phyloP scores from a whole-genome alignment of 1,140 invertebrate genomes.

The Monomorium pharaonis region DNA sequence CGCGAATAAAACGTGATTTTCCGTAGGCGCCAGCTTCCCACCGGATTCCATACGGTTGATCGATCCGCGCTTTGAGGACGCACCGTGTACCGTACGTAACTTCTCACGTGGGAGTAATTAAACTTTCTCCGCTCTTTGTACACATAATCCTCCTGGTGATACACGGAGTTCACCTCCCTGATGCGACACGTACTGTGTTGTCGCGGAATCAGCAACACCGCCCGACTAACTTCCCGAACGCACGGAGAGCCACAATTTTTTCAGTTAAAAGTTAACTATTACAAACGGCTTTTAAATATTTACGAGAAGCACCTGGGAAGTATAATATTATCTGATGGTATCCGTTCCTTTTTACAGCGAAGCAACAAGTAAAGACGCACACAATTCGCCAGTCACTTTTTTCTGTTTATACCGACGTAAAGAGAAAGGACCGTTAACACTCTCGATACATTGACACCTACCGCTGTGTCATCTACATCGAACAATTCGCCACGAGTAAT shows the following conservation, averaged over 20 bases:
- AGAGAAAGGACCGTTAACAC: not conserved
- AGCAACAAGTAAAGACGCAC: constrained; percentile 9
- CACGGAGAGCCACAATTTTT: not conserved
- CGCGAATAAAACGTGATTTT: constrained; percentile 36
- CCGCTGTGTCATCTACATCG: constrained; percentile 38
- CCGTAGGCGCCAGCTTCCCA: not conserved
- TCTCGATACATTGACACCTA: constrained; percentile 31
- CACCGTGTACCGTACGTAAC: constrained; percentile 17
- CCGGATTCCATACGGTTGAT: constrained; percentile 16
- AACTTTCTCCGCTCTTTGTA: constrained; percentile 56
- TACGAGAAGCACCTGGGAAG: no score
- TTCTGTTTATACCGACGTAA: constrained; percentile 2
- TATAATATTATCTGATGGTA: not conserved
- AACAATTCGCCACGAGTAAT: constrained; percentile 42
- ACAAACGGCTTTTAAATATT: no score
- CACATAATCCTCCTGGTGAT: constrained; percentile 20
- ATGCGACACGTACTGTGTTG: not conserved
- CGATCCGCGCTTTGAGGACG: constrained; percentile 30
- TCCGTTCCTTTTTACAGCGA: not conserved
- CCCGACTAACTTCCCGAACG: not conserved
- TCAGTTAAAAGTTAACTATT: not conserved
- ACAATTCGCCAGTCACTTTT: not conserved
- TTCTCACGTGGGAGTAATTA: constrained; percentile 50
- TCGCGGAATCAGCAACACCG: not conserved
- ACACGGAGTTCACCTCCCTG: not conserved